These are phyloP conservation scores for Bombus balteatus DNA, from an alignment of 1,140 invertebrate genomes.

Conservation along the genomic window DNA sequence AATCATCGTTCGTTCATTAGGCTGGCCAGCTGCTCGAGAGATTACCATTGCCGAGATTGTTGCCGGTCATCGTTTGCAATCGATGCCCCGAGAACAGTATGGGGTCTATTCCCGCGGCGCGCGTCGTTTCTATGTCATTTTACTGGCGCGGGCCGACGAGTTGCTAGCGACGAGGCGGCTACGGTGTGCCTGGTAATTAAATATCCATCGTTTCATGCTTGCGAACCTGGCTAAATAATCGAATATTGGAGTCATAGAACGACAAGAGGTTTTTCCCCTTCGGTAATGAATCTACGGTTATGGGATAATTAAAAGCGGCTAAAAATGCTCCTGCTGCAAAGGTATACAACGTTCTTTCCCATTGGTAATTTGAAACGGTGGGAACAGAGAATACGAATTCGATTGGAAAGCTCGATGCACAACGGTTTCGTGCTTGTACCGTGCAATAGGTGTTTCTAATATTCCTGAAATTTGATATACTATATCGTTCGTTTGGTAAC, in stretches of 20 bases:
- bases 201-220: slow-evolving; percentile 21
- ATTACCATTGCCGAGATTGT: slow-evolving; percentile 65
- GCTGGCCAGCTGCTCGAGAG: slow-evolving; percentile 55
- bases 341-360: not conserved
- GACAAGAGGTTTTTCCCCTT: not conserved
- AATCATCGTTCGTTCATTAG: slow-evolving; percentile 68
- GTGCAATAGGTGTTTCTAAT: not conserved
- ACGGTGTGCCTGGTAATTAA: slow-evolving; percentile 24
- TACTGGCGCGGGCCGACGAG: slow-evolving; percentile 40
- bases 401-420: not conserved
- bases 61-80: slow-evolving; percentile 69
- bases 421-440: not conserved
- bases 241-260: slow-evolving; percentile 4
- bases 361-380: slow-evolving; percentile 11
- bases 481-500: not conserved
- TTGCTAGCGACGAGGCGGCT: slow-evolving; percentile 11
- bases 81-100: slow-evolving; percentile 63
- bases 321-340: not conserved
- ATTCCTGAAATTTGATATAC: not conserved
- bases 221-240: slow-evolving; percentile 25
- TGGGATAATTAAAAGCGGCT: slow-evolving; percentile 4
- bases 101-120: slow-evolving; percentile 44
- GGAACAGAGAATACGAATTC: slow-evolving; percentile 1
- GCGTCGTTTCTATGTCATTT: slow-evolving; percentile 41
- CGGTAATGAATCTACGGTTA: slow-evolving; percentile 9